Evolutionary conservation across 1,140 invertebrate genomes (phyloP), one percentile per base, ranked within the genome.

Genomic region (Bombyx mandarina): DNA sequence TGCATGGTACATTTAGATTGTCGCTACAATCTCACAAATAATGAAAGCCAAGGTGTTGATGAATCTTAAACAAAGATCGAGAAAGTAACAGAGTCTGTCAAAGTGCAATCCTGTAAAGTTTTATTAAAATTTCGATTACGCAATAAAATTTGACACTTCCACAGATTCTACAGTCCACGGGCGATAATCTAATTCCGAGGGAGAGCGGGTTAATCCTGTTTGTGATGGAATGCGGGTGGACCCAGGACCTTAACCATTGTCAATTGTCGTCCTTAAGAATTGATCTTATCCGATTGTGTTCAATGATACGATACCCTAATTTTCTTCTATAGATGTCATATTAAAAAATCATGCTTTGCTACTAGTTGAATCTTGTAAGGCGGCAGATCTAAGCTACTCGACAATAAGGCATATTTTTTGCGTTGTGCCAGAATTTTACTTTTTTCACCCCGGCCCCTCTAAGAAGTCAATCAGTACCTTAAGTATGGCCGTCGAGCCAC

Each of bases 171-270:
- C 12, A 35, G 43, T 59, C 50, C 10, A 44, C 35, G 47, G 3
- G 46, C 54, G 49, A 45, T 51, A 60, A 59, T 63, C 52, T 57
- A 59, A 60, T 60, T 53, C 43, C 26, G 47, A 64, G 47, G 60
- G 44, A 56, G 56, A 61, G 45, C 56, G 42, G 52, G 53, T 58
- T 61, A 64, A 64, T 64, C 53, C 55, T 42, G 22, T 10, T 53
- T 35, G 58, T 64, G 62, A 60, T 60, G 57, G 62, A 64, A 64
- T 64, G 62, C 62, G 62, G 62, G 56, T 54, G 44, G 54, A 43
- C 54, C 54, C 7, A 52, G 55, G 56, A 54, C 48, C 49, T 9
- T 43, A 9, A 12, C 22, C 50, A 51, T 52, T 47, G 49, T 43
- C 45, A 45, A 42, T 52, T 46, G 49, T 52, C 22, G 42, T 26